Evolutionary conservation across 2,113 vertebrate genomes (phyloP).

Genomic region (Periophthalmodon schlosseri): DNA sequence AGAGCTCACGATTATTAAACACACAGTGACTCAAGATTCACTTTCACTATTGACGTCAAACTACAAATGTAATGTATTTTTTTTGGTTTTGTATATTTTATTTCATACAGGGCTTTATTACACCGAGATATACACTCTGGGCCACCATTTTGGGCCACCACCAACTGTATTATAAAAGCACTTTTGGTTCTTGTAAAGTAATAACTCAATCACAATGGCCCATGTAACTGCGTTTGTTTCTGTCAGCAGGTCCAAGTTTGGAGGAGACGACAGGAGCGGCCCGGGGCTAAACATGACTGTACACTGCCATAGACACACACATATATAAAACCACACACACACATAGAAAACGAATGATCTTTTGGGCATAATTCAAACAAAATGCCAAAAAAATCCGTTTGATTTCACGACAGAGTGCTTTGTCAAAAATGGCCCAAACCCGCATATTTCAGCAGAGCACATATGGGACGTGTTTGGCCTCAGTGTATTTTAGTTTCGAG

Average conservation of each 20-base stretch:
- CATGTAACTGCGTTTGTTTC: not conserved
- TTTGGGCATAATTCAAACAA: conserved; percentile 1
- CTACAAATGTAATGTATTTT: too few species aligned
- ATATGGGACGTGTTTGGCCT: conserved; percentile 5
- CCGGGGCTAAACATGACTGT: not conserved
- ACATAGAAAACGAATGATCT: not conserved
- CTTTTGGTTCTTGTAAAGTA: not conserved
- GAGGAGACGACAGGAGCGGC: not conserved
- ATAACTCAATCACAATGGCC: not conserved
- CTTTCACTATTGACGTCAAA: not conserved
- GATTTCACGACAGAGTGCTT: not conserved
- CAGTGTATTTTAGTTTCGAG: conserved; percentile 4
- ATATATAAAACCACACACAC: too few species aligned
- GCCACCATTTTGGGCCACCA: not conserved
- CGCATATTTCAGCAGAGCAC: not conserved
- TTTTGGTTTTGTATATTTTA: not conserved
- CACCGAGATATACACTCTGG: not conserved
- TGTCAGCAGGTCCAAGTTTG: not conserved
- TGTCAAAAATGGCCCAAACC: not conserved
- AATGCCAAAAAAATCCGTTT: not conserved
- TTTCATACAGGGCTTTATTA: not conserved
- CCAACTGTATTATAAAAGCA: not conserved
- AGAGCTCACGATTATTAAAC: not conserved
- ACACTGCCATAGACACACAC: not conserved
- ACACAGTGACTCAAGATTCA: not conserved